phyloP scores from a whole-genome alignment of 2,888 invertebrate genomes.

The Caenorhabditis wallacei region DNA sequence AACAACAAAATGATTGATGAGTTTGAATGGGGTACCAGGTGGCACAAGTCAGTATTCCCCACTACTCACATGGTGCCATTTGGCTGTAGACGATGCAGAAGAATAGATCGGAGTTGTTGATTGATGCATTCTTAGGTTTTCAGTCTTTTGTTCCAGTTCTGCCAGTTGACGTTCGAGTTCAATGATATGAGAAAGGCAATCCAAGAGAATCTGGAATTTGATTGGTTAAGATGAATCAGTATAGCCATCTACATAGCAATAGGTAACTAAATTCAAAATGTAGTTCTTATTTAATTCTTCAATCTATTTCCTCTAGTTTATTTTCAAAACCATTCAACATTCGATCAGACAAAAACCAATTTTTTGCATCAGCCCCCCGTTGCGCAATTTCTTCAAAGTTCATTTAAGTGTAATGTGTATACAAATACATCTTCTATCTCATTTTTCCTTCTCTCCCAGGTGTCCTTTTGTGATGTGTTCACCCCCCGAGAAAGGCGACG shows the following conservation, averaged over 20 bases:
- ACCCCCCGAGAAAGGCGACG: slow-evolving; percentile 14
- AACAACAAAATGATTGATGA: slow-evolving; percentile 53
- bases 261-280: too few relatives aligned
- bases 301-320: neutral
- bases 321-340: neutral
- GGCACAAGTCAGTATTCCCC: slow-evolving; percentile 21
- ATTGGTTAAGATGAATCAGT: too few relatives aligned
- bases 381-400: slow-evolving; percentile 18
- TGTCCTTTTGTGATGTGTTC: slow-evolving; percentile 30
- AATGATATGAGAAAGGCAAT: slow-evolving; percentile 54
- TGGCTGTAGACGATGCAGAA: slow-evolving; percentile 6
- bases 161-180: slow-evolving; percentile 54
- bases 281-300: too few relatives aligned
- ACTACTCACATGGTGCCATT: slow-evolving; percentile 24
- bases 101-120: neutral
- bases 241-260: too few relatives aligned
- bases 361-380: neutral
- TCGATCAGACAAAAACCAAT: slow-evolving; percentile 6
- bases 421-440: neutral
- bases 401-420: slow-evolving; percentile 12
- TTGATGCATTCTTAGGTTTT: slow-evolving; percentile 46
- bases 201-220: slow-evolving; percentile 53
- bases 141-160: slow-evolving; percentile 42
- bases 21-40: slow-evolving; percentile 36
- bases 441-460: neutral